Evolutionary conservation across 1,140 invertebrate genomes (phyloP).

Genomic region (Drosophila ohnishii): DNA sequence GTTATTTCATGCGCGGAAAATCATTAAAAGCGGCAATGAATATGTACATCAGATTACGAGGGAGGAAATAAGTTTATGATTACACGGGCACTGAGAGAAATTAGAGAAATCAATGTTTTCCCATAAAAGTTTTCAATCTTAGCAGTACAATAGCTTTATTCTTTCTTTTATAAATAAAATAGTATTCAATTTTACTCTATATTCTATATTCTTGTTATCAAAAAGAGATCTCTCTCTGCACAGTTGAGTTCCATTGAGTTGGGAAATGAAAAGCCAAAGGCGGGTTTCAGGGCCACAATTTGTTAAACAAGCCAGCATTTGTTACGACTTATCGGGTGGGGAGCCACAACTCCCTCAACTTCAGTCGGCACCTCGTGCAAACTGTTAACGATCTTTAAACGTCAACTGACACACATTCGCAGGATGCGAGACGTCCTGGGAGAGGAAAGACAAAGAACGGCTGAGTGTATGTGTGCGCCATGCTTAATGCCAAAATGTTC

Average conservation of each 20-base stretch:
- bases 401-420: slow-evolving; percentile 69
- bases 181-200: neutral
- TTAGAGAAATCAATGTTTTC: neutral
- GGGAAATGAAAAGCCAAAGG: slow-evolving; percentile 1
- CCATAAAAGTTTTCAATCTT: too few species aligned
- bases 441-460: neutral
- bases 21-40: slow-evolving; percentile 19
- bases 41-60: slow-evolving; percentile 3
- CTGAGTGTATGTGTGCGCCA: slow-evolving; percentile 14
- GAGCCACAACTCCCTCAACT: slow-evolving; percentile 4
- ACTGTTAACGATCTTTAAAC: slow-evolving; percentile 74
- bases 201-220: neutral
- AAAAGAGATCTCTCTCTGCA: neutral
- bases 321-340: slow-evolving; percentile 28
- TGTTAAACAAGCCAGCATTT: slow-evolving; percentile 35
- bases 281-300: slow-evolving; percentile 8
- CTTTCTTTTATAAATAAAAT: neutral
- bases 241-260: neutral
- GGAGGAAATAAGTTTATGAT: slow-evolving; percentile 9
- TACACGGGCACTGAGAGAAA: neutral
- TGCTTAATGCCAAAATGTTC: slow-evolving; percentile 62
- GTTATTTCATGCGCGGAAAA: slow-evolving; percentile 24
- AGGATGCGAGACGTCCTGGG: slow-evolving; percentile 9
- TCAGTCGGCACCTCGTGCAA: slow-evolving; percentile 34
- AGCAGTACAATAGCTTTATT: too few species aligned